A percentile compares a stretch with the other conserved stretches of the same genome.
Conservation (phyloP, 53 echinoderm and acorn worm genomes). For the Holothuria leucospilota region DNA sequence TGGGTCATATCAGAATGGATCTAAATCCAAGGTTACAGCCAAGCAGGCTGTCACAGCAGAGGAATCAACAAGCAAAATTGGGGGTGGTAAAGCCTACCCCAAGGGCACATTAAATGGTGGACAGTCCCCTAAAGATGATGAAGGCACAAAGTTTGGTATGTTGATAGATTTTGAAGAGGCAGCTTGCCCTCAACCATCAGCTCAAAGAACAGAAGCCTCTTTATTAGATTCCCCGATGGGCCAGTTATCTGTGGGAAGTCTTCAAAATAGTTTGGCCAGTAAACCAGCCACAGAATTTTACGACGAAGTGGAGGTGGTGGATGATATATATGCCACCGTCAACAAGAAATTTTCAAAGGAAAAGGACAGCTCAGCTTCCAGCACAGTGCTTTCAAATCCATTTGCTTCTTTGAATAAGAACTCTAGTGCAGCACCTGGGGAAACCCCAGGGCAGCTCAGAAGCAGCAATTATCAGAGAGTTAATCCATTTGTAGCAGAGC, state of each 20-base stretch:
- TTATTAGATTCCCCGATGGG: neutral
- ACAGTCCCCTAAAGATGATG: conserved; percentile 25
- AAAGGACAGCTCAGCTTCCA: neutral
- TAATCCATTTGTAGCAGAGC: conserved; percentile 19
- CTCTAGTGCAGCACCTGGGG: neutral
- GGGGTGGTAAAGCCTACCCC: neutral
- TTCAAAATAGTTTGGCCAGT: neutral
- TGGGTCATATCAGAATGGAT: conserved; percentile 16
- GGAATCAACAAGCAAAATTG: too few relatives aligned
- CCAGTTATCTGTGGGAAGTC: neutral
- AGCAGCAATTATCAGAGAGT: conserved; percentile 3
- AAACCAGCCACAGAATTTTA: conserved; percentile 15
- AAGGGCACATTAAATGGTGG: conserved; percentile 19
- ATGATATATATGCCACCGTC: conserved; percentile 17
- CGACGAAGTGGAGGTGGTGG: conserved; percentile 36
- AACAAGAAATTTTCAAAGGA: neutral
- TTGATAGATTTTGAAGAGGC: conserved; percentile 20
- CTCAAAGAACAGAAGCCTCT: conserved; percentile 3
- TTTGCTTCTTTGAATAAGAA: conserved; percentile 14
- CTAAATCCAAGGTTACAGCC: neutral
- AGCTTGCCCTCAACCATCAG: neutral
- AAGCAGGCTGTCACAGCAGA: neutral
- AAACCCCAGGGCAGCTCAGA: neutral
- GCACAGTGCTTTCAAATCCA: conserved; percentile 24
- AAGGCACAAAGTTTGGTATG: conserved; percentile 12